Conservation (phyloP, 35 echinoderm and acorn worm species). For the Ptychodera flava region DNA sequence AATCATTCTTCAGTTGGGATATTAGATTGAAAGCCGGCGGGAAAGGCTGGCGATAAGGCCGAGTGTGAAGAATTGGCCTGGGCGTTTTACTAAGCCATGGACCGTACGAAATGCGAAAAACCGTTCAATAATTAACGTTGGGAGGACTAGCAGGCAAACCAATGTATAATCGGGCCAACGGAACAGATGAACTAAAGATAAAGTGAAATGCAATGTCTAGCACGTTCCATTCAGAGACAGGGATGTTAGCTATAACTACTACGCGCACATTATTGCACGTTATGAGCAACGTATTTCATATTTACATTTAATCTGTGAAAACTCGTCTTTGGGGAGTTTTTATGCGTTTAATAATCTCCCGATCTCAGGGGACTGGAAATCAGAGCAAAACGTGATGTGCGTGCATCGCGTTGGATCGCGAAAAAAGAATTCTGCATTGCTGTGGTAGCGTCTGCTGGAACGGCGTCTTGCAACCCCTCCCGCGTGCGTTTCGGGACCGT, state of each 20-base stretch:
- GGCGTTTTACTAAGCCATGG: neutral
- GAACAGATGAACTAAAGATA: neutral
- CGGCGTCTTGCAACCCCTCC: too few species aligned
- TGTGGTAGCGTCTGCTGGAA: too few species aligned
- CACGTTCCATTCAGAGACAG: neutral
- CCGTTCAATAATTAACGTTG: neutral
- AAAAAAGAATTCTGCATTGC: too few species aligned
- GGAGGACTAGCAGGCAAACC: neutral
- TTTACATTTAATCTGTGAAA: neutral
- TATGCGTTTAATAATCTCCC: neutral
- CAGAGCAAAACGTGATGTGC: neutral
- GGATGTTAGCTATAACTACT: neutral
- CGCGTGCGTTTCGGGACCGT: too few species aligned
- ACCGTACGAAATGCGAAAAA: neutral
- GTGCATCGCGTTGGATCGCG: too few species aligned
- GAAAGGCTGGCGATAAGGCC: too few species aligned
- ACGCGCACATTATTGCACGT: neutral
- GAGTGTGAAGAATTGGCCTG: neutral
- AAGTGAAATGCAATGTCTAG: neutral
- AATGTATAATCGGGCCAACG: neutral
- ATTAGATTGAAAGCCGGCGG: too few species aligned
- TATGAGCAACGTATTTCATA: slow-evolving; percentile 1
- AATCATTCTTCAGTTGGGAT: too few species aligned
- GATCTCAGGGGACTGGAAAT: neutral
- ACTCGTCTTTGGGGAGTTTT: neutral